Base-by-base conservation (phyloP, 2,797 vertebrate genomes). In the Macroramphosus scolopax region DNA sequence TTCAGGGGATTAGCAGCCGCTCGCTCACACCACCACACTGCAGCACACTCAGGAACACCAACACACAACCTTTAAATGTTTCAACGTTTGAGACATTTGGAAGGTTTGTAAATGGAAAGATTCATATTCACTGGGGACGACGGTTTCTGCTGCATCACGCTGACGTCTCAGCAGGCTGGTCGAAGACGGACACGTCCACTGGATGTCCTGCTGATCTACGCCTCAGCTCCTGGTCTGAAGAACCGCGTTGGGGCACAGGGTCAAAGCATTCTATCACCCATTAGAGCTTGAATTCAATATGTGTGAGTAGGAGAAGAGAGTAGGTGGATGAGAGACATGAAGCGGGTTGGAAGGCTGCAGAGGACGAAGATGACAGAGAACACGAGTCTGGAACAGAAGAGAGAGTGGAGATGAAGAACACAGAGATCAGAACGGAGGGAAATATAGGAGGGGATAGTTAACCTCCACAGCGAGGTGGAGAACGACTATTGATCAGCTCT, bases 401-500 rank as follows among this genome's bases (percentile, higher is more conserved):
- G 25, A 20, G 31, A 63, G 59, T 32, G 57, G 24, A 37, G 28
- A 57, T 42, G 26, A 20, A 30, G 28, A 37, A 14, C 16, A 48
- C 26, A 17, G 44, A 68, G 59, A 72, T 61, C 49, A 48, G 56
- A 65, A 36, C 26, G 38, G 9, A 45, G 33, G 39, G 58, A 64
- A 74, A 69, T 67, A 56, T 54, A 37, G 40, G 41, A 29, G 42
- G 39, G 20, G 46, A 55, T 13, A 8, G 11, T 2, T 30, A 62
- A 59, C 30, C 18, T 59, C 37, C 36, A 37, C 33, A 2, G 51
- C 80, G 40, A 80, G 25, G 31, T 18, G 12, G 60, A 57, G 57
- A 68, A 78, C 71, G 51, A 46, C 62, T 83, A 79, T 78, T 72
- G 81, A 78, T 85, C 65, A 60, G 43, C 45, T 33, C 7, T 66